Base-by-base conservation (phyloP, 2,797 vertebrate genomes). In the Alca torda region DNA sequence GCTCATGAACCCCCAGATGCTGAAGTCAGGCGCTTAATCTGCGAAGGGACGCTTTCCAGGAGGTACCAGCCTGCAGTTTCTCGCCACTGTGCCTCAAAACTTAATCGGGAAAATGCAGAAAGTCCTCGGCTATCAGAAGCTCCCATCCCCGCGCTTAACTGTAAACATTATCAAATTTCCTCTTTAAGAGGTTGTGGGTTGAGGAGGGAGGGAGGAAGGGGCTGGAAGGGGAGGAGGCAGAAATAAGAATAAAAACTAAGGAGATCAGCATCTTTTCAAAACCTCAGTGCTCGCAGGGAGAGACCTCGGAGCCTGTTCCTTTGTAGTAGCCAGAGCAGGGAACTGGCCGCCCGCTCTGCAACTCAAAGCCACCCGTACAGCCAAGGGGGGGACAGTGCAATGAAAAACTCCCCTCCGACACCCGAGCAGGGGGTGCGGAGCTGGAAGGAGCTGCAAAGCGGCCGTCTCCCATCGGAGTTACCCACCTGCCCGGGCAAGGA, bases 231-330 rank as follows among this genome's bases (percentile, higher is more conserved):
- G 61, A 90, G 60, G 77, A 94, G 77, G 43, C 35, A 82, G 89
- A 93, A 84, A 65, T 21, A 80, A 93, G 65, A 84, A 45, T 30
- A 86, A 76, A 75, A 73, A 43, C 24, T 18, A 76, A 92, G 73
- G 73, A 90, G 74, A 93, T 76, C 54, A 76, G 77, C 63, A 82
- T 74, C 54, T 92, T 70, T 84, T 82, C 63, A 89, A 72, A 92
- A 67, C 33, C 30, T 65, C 74, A 56, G 39, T 14, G 61, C 80
- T 86, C 3, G 0, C 31, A 72, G 37, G 50, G 73, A 74, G 19
- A 86, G 20, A 60, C 41, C 69, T 89, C 1, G 0, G 41, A 84
- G 30, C n/a, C 23, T 79, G 21, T 50, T 91, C n/a, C 77, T 43
- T 87, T 82, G 50, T 7, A 76, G 39, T 26, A 76, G 59, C 59